Percentiles rank a stretch among this genome's conserved stretches.
Conservation (phyloP, 2,888 invertebrate species). For the Osmoderma eremita region DNA sequence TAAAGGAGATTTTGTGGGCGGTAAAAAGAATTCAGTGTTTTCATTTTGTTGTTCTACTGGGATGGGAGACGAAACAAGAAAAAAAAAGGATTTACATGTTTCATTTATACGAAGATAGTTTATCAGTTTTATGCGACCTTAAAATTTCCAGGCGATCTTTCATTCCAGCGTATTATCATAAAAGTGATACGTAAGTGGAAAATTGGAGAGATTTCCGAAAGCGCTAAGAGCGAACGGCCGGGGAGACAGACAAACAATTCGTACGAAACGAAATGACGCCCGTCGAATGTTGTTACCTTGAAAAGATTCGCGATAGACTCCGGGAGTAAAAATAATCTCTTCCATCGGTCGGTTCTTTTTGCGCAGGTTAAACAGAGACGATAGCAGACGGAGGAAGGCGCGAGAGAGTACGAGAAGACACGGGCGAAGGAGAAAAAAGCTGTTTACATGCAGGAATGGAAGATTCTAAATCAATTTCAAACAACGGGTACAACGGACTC, state of each 20-base stretch:
- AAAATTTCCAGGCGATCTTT: no score
- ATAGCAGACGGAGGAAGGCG: neutral
- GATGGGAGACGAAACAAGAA: no score
- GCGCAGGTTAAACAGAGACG: slow-evolving; percentile 16
- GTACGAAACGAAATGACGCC: slow-evolving; percentile 26
- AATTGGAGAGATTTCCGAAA: neutral
- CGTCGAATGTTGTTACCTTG: slow-evolving; percentile 26
- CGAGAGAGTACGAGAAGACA: slow-evolving; percentile 5
- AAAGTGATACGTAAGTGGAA: neutral
- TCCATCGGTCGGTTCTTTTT: neutral
- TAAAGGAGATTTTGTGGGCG: no score
- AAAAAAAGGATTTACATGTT: no score
- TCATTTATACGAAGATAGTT: no score
- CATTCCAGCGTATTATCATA: no score
- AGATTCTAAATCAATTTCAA: slow-evolving; percentile 36
- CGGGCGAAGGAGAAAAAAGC: slow-evolving; percentile 25
- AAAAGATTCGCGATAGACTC: slow-evolving; percentile 18
- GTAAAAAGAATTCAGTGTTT: no score
- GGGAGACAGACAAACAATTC: slow-evolving; percentile 2
- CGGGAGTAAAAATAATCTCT: slow-evolving; percentile 21
- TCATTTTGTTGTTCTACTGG: no score
- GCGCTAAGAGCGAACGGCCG: slow-evolving; percentile 3
- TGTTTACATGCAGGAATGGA: slow-evolving; percentile 37
- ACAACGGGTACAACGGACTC: slow-evolving; percentile 35
- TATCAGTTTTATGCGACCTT: no score